phyloP scores from a whole-genome alignment of 2,888 invertebrate genomes.

The Koerneria pararmatus region DNA sequence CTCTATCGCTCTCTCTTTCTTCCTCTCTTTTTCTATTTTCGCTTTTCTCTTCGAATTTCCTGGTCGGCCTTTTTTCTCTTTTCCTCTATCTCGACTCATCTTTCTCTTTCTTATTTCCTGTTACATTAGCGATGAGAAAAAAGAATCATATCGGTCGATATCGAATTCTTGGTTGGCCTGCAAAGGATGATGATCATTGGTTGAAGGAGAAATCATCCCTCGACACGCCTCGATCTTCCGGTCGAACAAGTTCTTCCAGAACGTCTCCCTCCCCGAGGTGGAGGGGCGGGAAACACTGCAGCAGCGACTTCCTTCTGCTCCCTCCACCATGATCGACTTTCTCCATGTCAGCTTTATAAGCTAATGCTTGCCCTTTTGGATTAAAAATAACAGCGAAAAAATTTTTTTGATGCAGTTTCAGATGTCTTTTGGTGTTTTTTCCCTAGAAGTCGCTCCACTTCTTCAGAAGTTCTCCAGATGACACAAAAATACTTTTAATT shows the following conservation, averaged over 20 bases:
- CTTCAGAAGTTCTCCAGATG: too few relatives aligned
- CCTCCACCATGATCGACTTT: conserved; percentile 75
- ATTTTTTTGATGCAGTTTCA: too few relatives aligned
- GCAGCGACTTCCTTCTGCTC: conserved; percentile 76
- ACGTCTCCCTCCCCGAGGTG: conserved; percentile 86
- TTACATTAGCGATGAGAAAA: too few relatives aligned
- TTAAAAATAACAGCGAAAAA: too few relatives aligned
- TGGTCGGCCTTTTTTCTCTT: neutral
- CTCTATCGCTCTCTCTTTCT: conserved; percentile 2
- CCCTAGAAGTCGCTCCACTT: too few relatives aligned
- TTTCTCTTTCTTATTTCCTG: too few relatives aligned
- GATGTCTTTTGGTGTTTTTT: too few relatives aligned
- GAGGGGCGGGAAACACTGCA: conserved; percentile 78
- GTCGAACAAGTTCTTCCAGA: conserved; percentile 88
- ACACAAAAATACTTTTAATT: too few relatives aligned
- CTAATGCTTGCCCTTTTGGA: neutral
- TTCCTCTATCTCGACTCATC: neutral
- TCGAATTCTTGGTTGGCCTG: too few relatives aligned
- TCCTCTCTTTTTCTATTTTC: neutral
- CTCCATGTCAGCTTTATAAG: conserved; percentile 69
- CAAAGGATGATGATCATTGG: neutral
- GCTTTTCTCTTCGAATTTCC: neutral
- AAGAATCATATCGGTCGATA: too few relatives aligned
- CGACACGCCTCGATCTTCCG: conserved; percentile 93
- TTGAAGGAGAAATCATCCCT: conserved; percentile 78